A percentile compares a stretch with the other conserved stretches of the same genome.
Evolutionary conservation across 2,113 vertebrate species (phyloP).

Genomic region (Lophius piscatorius): DNA sequence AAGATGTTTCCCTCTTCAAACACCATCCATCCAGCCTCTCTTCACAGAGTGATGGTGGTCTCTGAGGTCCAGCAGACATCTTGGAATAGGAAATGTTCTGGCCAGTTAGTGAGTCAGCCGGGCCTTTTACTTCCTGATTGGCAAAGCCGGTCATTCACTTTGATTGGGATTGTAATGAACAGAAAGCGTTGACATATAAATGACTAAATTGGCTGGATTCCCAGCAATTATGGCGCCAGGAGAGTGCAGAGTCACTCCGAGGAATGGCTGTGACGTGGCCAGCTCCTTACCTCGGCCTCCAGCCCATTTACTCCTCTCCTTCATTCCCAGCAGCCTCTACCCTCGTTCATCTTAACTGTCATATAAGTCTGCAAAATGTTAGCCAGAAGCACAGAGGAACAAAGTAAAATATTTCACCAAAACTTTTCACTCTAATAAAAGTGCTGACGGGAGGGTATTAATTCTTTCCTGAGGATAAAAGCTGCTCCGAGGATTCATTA

Average conservation of each 20-base stretch:
- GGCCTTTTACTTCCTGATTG: slow-evolving; percentile 44
- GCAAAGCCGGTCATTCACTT: slow-evolving; percentile 30
- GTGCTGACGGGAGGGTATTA: no score
- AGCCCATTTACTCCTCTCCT: slow-evolving; percentile 9
- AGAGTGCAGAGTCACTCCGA: slow-evolving; percentile 29
- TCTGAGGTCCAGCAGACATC: slow-evolving; percentile 10
- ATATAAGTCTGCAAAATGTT: slow-evolving; percentile 17
- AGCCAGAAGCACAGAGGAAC: slow-evolving; percentile 7
- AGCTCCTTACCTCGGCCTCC: slow-evolving; percentile 14
- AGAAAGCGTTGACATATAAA: slow-evolving; percentile 51
- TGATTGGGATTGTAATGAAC: slow-evolving; percentile 49
- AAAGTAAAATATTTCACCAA: slow-evolving; percentile 16
- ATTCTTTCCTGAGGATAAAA: neutral
- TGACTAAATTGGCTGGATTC: slow-evolving; percentile 64
- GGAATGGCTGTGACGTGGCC: slow-evolving; percentile 21
- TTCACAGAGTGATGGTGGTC: neutral
- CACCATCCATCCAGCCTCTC: neutral
- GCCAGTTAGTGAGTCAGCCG: slow-evolving; percentile 40
- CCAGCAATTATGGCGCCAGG: slow-evolving; percentile 25
- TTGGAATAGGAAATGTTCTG: slow-evolving; percentile 30
- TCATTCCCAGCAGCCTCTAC: neutral
- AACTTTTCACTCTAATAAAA: slow-evolving; percentile 13
- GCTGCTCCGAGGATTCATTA: slow-evolving; percentile 18
- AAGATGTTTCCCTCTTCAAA: no score
- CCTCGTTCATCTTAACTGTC: slow-evolving; percentile 17